phyloP scores from a whole-genome alignment of 2,888 invertebrate genomes.

The Ramazzottius varieornatus region DNA sequence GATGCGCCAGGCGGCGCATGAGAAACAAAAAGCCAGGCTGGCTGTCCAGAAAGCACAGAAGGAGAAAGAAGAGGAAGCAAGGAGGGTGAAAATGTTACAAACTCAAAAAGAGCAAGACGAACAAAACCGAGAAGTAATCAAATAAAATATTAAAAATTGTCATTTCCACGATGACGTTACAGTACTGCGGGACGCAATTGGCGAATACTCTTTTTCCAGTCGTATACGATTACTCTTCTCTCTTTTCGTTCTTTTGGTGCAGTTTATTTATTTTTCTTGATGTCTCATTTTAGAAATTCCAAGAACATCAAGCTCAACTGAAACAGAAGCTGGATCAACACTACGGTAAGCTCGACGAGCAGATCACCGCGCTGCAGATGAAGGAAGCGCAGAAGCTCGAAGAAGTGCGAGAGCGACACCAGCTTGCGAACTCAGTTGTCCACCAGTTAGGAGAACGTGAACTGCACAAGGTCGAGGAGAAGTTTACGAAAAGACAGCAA shows the following conservation, averaged over 20 bases:
- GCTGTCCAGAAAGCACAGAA: too few relatives aligned
- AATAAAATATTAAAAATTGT: too few relatives aligned
- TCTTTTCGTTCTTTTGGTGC: neutral
- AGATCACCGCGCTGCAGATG: neutral
- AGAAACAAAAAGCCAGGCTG: neutral
- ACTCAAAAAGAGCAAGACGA: too few relatives aligned
- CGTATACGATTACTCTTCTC: neutral
- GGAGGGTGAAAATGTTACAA: too few relatives aligned
- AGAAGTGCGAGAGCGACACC: neutral
- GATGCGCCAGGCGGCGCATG: neutral
- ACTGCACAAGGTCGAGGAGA: neutral
- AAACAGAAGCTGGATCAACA: neutral
- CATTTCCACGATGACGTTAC: too few relatives aligned
- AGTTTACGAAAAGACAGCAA: neutral
- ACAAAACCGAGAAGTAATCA: too few relatives aligned
- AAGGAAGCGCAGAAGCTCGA: neutral
- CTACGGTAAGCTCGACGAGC: neutral
- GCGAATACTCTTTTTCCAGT: neutral
- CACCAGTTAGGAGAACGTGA: neutral
- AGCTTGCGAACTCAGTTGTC: neutral
- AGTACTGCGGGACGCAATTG: too few relatives aligned
- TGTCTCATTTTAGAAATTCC: neutral
- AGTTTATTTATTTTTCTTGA: neutral
- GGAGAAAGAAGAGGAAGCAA: too few relatives aligned
- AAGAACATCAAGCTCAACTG: neutral